These are phyloP conservation scores for Chrysogorgia sp. DNA, from an alignment of 92 coral and sea anemone genomes.

Conservation along the genomic window DNA sequence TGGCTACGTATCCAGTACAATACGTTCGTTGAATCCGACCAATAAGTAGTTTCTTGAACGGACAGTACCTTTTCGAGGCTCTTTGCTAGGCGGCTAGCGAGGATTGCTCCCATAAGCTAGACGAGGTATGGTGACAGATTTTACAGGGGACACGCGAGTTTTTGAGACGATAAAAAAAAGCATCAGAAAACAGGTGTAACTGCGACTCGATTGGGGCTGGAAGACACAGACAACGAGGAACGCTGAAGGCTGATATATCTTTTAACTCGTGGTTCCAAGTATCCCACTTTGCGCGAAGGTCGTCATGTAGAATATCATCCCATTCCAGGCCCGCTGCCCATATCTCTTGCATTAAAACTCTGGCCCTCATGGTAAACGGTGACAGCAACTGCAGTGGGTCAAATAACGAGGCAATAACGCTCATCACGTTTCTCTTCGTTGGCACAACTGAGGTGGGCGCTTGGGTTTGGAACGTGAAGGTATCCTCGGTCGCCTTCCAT, in stretches of 20 bases:
- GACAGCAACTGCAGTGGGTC: slow-evolving; percentile 56
- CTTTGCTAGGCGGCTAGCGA: slow-evolving; percentile 43
- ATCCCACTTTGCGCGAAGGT: slow-evolving; percentile 8
- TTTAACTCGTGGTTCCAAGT: slow-evolving; percentile 20
- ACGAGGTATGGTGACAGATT: slow-evolving; percentile 47
- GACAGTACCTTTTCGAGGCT: slow-evolving; percentile 29
- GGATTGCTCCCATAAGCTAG: slow-evolving; percentile 55
- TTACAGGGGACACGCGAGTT: slow-evolving; percentile 37
- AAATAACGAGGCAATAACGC: slow-evolving; percentile 43
- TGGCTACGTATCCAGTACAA: slow-evolving; percentile 60
- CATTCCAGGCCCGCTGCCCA: slow-evolving; percentile 28
- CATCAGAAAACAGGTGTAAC: slow-evolving; percentile 29
- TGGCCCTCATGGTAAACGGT: slow-evolving; percentile 50
- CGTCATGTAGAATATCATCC: slow-evolving; percentile 9
- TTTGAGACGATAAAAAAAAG: slow-evolving; percentile 41
- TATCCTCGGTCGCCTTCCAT: slow-evolving; percentile 48
- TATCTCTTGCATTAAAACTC: slow-evolving; percentile 47
- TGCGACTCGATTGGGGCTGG: slow-evolving; percentile 36
- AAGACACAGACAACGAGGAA: slow-evolving; percentile 24
- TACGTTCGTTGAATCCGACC: slow-evolving; percentile 58
- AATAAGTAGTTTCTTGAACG: slow-evolving; percentile 29
- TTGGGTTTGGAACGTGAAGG: slow-evolving; percentile 34
- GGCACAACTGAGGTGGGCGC: neutral
- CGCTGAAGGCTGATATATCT: neutral
- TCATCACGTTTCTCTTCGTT: slow-evolving; percentile 56